Percentiles rank a stretch among this genome's conserved stretches.
phyloP scores from a whole-genome alignment of 2,113 vertebrate species.

The Calyptomena viridis region DNA sequence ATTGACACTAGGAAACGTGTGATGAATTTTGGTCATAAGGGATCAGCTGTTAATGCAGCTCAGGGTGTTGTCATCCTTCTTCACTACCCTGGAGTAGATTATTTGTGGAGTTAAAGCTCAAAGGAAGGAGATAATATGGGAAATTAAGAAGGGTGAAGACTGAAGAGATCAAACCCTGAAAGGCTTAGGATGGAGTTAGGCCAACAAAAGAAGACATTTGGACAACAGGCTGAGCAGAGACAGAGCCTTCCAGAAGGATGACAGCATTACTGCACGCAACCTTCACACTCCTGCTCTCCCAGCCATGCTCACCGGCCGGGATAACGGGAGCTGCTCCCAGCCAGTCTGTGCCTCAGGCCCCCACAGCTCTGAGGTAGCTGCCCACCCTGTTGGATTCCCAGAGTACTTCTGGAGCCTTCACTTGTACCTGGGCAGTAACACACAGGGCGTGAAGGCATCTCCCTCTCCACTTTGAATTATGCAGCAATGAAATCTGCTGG shows the following conservation, averaged over 20 bases:
- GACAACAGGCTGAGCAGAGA: conserved; percentile 13
- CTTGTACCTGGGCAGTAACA: not conserved
- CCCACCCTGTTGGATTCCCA: not conserved
- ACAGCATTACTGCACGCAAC: not conserved
- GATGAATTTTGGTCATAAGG: not conserved
- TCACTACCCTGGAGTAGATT: not conserved
- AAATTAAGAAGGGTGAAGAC: not conserved
- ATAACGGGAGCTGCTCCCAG: not conserved
- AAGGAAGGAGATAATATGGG: not conserved
- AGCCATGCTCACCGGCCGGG: not conserved
- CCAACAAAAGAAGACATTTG: conserved; percentile 35
- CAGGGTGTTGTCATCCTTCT: not conserved
- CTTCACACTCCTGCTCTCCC: not conserved
- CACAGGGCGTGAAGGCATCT: not conserved
- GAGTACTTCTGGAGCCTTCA: not conserved
- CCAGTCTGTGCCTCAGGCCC: not conserved
- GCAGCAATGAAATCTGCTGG: conserved; percentile 2
- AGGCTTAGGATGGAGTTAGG: conserved; percentile 12
- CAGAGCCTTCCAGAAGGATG: conserved; percentile 33
- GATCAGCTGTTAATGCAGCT: not conserved
- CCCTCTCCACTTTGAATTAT: not conserved
- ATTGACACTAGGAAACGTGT: not conserved
- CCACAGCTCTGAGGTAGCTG: not conserved
- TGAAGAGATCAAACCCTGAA: not conserved
- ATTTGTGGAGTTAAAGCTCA: not conserved